A percentile compares a stretch with the other conserved stretches of the same genome.
Evolutionary conservation across 2,113 vertebrate genomes (phyloP).

Genomic region (Falco punctatus): DNA sequence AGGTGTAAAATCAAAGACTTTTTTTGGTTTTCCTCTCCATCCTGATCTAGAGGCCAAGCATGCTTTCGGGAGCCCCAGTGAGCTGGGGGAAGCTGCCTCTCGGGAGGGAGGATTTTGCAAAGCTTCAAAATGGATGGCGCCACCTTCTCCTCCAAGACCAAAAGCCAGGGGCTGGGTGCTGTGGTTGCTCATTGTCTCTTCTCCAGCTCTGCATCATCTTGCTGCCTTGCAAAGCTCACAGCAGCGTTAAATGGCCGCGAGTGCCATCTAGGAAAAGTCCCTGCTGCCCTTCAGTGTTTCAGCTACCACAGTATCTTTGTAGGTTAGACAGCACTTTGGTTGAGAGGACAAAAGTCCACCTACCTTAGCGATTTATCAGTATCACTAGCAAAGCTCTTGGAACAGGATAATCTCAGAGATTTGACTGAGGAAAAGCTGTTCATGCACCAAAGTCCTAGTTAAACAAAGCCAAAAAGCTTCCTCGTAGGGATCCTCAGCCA

Average conservation of each 20-base stretch:
- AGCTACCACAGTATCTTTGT: not conserved
- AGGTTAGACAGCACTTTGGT: not conserved
- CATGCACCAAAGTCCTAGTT: not conserved
- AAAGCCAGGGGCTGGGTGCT: not conserved
- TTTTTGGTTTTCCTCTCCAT: not conserved
- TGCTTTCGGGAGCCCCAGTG: not conserved
- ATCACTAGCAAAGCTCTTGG: not conserved
- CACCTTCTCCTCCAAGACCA: not conserved
- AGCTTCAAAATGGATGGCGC: not conserved
- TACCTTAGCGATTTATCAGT: not conserved
- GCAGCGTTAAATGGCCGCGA: fast-evolving
- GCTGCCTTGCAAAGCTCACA: not conserved
- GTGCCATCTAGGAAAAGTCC: not conserved
- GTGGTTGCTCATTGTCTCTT: not conserved
- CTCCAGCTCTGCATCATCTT: not conserved
- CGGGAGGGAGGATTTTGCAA: not conserved
- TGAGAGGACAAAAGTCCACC: not conserved
- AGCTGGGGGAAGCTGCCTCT: fast-evolving
- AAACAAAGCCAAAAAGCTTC: not conserved
- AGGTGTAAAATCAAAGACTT: not conserved
- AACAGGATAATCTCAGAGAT: not conserved
- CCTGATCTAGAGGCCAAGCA: not conserved
- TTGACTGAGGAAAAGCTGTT: not conserved
- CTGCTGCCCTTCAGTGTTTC: not conserved
- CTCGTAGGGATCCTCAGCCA: not conserved